A percentile compares a stretch with the other conserved stretches of the same genome.
phyloP scores from a whole-genome alignment of 2,113 vertebrate species.

The Pavo muticus region DNA sequence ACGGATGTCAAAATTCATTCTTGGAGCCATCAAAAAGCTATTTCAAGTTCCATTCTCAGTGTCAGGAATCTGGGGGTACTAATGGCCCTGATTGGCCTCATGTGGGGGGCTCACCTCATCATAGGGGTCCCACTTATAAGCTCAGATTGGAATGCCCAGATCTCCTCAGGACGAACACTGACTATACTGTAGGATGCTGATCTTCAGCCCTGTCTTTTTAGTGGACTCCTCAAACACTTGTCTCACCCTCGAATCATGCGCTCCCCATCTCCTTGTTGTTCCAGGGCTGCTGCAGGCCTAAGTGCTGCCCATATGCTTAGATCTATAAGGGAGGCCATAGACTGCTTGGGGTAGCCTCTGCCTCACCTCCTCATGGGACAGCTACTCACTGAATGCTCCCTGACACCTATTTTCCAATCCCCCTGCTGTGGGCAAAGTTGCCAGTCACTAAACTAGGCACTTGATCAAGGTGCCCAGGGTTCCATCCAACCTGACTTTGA shows the following conservation, averaged over 20 bases:
- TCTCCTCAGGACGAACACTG: background rate
- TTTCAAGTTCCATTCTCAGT: background rate
- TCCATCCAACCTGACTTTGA: too few relatives aligned
- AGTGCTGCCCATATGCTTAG: background rate
- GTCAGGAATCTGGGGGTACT: background rate
- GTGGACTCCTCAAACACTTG: background rate
- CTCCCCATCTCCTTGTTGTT: accelerated
- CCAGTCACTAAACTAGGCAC: too few relatives aligned
- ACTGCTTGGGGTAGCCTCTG: background rate
- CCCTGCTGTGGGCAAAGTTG: too few relatives aligned
- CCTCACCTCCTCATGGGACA: accelerated
- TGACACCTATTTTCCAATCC: background rate
- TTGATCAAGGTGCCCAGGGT: too few relatives aligned
- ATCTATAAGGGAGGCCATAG: accelerated
- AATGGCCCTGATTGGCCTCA: too few relatives aligned
- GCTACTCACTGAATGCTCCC: background rate
- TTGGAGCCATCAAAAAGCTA: background rate
- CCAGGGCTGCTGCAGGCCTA: accelerated
- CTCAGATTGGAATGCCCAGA: background rate
- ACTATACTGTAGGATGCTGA: accelerated
- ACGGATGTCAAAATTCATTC: background rate
- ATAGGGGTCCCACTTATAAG: background rate
- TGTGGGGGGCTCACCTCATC: accelerated
- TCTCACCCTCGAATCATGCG: background rate
- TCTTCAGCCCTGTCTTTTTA: background rate